Evolutionary conservation across 2,888 invertebrate species (phyloP), one percentile per base, ranked within the genome.

Genomic region (Lepidonotus clava): DNA sequence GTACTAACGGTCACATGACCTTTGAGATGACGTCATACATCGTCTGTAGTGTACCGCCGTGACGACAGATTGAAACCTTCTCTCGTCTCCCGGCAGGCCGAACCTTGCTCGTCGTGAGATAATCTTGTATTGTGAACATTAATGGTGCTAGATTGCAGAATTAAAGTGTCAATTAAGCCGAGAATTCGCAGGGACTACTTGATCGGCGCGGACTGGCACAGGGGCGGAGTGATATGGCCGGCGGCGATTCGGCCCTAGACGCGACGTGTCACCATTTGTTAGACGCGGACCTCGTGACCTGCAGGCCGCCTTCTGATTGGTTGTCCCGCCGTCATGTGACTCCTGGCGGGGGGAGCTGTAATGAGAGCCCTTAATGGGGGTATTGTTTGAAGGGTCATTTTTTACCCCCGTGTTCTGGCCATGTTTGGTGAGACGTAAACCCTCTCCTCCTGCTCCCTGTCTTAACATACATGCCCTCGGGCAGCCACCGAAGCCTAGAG

Each of bases 151-250:
- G 76, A 76, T 76, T 76, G 76, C n/a, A 40, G 76, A 36, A 21
- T 76, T 76, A 76, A 34, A 28, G 76, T 38, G 76, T 76, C 76
- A 76, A 76, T 76, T 76, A 76, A 76, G 24, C 6, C 24, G 76
- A 76, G 76, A 76, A 76, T n/a, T n/a, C 38, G 76, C 76, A 76
- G 76, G 76, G 28, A 76, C 76, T 76, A 76, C 76, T 76, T 76
- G 2, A n/a, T 5, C n/a, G 76, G 76, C 61, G 76, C 76, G 76
- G 76, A 76, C 40, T 76, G 38, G 38, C n/a, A 38, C 76, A 76
- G 76, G 40, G 38, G 76, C 76, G 76, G 76, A 76, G 76, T 76
- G 76, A 76, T 76, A 76, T 76, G 38, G 76, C 76, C 40, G 38
- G 76, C 6, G 76, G 76, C 76, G 76, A 40, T 28, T 34, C 24